Conservation (phyloP, 2,113 vertebrate species). For the Origma solitaria region DNA sequence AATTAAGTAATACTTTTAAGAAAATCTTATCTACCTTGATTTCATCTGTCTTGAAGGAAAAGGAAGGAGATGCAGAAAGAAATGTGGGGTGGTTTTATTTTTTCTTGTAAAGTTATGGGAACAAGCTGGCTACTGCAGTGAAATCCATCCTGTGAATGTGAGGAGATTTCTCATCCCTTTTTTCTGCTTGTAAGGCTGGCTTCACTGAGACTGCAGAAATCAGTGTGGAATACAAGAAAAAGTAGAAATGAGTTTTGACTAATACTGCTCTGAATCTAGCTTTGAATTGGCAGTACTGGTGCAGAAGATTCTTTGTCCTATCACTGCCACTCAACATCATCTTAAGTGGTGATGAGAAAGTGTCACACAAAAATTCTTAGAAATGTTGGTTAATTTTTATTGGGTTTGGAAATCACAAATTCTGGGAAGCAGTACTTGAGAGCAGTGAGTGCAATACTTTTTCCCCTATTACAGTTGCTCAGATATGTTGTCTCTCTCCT, state of each 20-base stretch:
- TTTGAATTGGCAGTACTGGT: neutral
- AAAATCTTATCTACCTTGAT: neutral
- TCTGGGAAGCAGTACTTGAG: neutral
- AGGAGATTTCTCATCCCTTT: neutral
- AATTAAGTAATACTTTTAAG: neutral
- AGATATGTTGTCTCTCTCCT: neutral
- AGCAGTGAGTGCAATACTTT: neutral
- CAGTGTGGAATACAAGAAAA: neutral
- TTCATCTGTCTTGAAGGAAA: neutral
- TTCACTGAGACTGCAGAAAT: neutral
- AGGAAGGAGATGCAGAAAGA: neutral
- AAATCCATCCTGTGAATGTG: neutral
- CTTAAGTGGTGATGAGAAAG: neutral
- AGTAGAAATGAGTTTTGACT: neutral
- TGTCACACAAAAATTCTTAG: neutral
- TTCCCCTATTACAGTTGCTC: neutral
- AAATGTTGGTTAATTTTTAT: neutral
- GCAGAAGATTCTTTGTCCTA: neutral
- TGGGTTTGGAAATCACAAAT: neutral
- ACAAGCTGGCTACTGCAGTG: neutral
- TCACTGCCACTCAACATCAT: neutral
- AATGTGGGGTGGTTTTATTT: neutral
- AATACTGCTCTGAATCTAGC: neutral
- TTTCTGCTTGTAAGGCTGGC: neutral
- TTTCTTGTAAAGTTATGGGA: neutral